phyloP scores from a whole-genome alignment of 2,797 vertebrate genomes.

The Emys orbicularis region DNA sequence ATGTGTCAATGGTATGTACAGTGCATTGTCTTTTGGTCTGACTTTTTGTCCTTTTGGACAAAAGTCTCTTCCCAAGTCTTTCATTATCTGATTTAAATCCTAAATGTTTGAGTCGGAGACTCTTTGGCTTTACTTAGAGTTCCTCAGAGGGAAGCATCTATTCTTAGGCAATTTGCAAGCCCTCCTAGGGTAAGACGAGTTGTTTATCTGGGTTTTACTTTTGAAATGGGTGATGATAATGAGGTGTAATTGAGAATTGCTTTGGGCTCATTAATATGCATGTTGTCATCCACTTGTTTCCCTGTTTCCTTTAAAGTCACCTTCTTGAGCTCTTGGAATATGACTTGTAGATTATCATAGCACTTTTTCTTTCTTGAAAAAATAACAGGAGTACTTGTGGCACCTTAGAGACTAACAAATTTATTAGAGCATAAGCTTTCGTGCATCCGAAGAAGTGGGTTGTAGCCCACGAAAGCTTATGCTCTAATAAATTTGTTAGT shows the following conservation, averaged over 20 bases:
- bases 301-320: slow-evolving; percentile 67
- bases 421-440: too few species aligned
- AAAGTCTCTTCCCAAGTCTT: background rate
- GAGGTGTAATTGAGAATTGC: slow-evolving; percentile 61
- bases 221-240: slow-evolving; percentile 66
- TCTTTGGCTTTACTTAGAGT: slow-evolving; percentile 55
- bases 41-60: slow-evolving; percentile 29
- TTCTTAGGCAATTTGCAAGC: slow-evolving; percentile 50
- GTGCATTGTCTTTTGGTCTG: background rate
- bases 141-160: slow-evolving; percentile 53
- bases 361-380: background rate
- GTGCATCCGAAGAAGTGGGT: too few species aligned
- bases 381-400: too few species aligned
- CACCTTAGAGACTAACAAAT: too few species aligned
- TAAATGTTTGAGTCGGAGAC: slow-evolving; percentile 20
- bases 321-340: slow-evolving; percentile 43
- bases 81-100: slow-evolving; percentile 56
- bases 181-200: background rate
- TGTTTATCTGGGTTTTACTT: slow-evolving; percentile 60
- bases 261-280: slow-evolving; percentile 55
- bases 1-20: background rate
- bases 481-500: too few species aligned
- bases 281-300: slow-evolving; percentile 52
- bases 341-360: background rate
- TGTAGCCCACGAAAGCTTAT: too few species aligned